phyloP scores from a whole-genome alignment of 2,888 invertebrate genomes.

The Polydesmus complanatus region DNA sequence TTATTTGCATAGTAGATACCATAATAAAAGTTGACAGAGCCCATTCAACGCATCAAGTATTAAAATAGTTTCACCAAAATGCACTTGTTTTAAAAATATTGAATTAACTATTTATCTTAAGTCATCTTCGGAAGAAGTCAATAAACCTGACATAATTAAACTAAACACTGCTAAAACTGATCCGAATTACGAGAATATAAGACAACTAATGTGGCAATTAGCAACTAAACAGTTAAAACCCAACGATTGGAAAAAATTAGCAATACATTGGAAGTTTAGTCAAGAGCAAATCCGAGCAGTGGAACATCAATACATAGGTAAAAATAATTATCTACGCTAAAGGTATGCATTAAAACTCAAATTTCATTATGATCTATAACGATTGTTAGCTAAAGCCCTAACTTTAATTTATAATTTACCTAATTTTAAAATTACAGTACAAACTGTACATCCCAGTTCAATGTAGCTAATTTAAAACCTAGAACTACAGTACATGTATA shows the following conservation, averaged over 20 bases:
- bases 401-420: no score
- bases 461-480: no score
- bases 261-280: constrained; percentile 51
- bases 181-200: constrained; percentile 22
- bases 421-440: no score
- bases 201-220: constrained; percentile 32
- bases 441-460: no score
- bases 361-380: not conserved
- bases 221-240: constrained; percentile 41
- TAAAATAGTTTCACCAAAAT: no score
- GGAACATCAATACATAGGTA: constrained; percentile 55
- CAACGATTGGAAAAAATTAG: constrained; percentile 51
- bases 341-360: not conserved
- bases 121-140: not conserved
- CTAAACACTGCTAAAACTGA: constrained; percentile 5
- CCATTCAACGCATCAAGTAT: no score
- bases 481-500: no score
- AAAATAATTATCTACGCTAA: not conserved
- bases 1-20: constrained; percentile 68
- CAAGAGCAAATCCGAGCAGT: constrained; percentile 52
- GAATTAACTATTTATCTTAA: not conserved
- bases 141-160: constrained; percentile 1
- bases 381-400: no score
- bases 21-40: constrained; percentile 52
- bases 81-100: no score